A percentile compares a stretch with the other conserved stretches of the same genome.
Evolutionary conservation across 2,113 vertebrate species (phyloP).

Genomic region (Arenaria interpres): DNA sequence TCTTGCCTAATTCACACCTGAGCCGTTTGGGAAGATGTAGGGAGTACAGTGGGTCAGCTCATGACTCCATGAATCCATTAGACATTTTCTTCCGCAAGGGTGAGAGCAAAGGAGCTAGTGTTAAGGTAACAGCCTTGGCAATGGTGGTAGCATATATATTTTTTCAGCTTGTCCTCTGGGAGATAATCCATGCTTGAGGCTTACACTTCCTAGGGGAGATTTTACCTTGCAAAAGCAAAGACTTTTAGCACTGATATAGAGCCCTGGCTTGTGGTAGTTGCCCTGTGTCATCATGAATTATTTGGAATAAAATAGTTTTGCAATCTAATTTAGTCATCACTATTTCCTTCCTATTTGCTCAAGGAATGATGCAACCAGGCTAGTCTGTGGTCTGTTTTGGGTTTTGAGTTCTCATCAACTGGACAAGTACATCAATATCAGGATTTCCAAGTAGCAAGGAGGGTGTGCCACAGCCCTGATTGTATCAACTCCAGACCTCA

Average conservation of each 20-base stretch:
- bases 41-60: neutral
- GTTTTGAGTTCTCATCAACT: neutral
- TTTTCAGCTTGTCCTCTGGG: neutral
- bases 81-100: neutral
- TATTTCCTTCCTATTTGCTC: neutral
- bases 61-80: neutral
- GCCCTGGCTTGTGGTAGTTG: neutral
- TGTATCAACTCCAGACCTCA: neutral
- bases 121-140: neutral
- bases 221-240: neutral
- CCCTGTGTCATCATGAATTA: neutral
- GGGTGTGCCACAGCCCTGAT: neutral
- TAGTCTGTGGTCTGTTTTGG: neutral
- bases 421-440: neutral
- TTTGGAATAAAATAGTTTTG: neutral
- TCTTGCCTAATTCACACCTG: neutral
- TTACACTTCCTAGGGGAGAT: neutral
- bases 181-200: neutral
- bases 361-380: neutral
- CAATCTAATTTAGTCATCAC: neutral
- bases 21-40: neutral
- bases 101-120: neutral
- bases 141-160: neutral
- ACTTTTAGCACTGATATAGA: neutral
- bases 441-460: neutral